Conservation (phyloP, 2,797 vertebrate genomes). For the Adrianichthys oophorus region DNA sequence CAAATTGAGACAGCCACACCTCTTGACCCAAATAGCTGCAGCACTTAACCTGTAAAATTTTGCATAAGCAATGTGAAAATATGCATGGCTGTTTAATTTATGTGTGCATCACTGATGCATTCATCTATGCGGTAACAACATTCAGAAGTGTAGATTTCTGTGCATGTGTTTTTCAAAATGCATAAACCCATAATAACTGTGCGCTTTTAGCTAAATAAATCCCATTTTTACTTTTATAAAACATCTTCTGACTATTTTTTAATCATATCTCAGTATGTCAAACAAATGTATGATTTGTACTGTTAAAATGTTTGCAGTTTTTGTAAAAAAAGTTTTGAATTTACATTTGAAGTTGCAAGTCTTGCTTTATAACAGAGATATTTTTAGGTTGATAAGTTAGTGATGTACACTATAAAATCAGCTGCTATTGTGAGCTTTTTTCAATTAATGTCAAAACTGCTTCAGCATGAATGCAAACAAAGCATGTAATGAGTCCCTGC, state of each 20-base stretch:
- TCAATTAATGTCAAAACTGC: slow-evolving; percentile 68
- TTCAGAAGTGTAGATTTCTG: slow-evolving; percentile 44
- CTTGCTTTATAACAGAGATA: slow-evolving; percentile 36
- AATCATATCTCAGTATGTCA: slow-evolving; percentile 37
- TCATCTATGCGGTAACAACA: slow-evolving; percentile 33
- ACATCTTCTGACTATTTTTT: slow-evolving; percentile 16
- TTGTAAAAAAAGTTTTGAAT: slow-evolving; percentile 13
- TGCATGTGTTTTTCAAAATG: slow-evolving; percentile 15
- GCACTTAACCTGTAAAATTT: slow-evolving; percentile 22
- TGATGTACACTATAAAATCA: slow-evolving; percentile 67
- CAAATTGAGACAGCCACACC: slow-evolving; percentile 31
- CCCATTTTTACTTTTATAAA: no score
- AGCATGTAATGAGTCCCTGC: slow-evolving; percentile 56
- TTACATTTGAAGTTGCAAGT: slow-evolving; percentile 55
- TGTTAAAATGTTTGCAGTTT: slow-evolving; percentile 2
- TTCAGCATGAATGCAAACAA: slow-evolving; percentile 59
- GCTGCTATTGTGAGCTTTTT: slow-evolving; percentile 42
- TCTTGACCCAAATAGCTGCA: slow-evolving; percentile 19
- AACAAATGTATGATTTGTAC: slow-evolving; percentile 8
- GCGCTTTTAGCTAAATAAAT: no score
- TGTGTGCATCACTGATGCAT: slow-evolving; percentile 18
- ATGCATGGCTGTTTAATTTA: slow-evolving; percentile 37
- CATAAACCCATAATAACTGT: slow-evolving; percentile 13
- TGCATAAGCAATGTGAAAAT: slow-evolving; percentile 28
- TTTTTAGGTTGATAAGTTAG: slow-evolving; percentile 65